These are phyloP conservation scores for Cremastobaeus sp. DNA, from an alignment of 2,888 invertebrate genomes.

Conservation along the genomic window DNA sequence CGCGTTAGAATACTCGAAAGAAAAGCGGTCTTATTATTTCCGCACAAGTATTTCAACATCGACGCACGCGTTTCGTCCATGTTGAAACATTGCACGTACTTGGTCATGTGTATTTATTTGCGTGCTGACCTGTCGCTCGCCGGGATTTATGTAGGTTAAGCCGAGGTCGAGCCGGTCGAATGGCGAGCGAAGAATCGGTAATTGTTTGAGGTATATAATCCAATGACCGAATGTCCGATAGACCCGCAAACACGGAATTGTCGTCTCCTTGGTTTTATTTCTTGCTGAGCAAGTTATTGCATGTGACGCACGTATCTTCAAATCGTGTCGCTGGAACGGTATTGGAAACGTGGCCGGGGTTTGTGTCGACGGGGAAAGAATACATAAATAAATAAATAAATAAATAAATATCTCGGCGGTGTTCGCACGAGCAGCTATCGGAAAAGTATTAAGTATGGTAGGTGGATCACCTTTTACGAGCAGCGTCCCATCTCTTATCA, in stretches of 20 bases:
- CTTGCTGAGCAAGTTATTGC: conserved; percentile 19
- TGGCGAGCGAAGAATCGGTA: not conserved
- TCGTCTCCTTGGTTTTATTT: not conserved
- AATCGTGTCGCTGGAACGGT: conserved; percentile 26
- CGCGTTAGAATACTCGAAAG: conserved; percentile 36
- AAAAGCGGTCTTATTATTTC: conserved; percentile 55
- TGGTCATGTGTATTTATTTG: conserved; percentile 12
- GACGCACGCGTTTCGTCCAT: conserved; percentile 16
- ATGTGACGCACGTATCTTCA: conserved; percentile 43
- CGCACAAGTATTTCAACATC: conserved; percentile 40
- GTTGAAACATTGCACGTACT: conserved; percentile 19
- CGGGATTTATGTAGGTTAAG: not conserved
- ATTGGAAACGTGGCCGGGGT: conserved; percentile 30
- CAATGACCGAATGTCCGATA: no score
- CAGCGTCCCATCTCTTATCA: conserved; percentile 69
- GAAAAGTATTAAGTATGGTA: conserved; percentile 58
- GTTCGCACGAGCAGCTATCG: conserved; percentile 54
- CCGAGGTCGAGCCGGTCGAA: not conserved
- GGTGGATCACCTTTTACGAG: conserved; percentile 65
- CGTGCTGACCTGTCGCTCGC: not conserved
- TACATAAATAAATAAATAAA: conserved; percentile 52
- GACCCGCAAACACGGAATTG: not conserved
- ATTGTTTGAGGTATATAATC: conserved; percentile 6
- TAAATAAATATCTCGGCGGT: conserved; percentile 46
- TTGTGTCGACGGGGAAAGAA: conserved; percentile 41